Base-by-base conservation (phyloP, 2,888 invertebrate species). In the Chrysolina oricalcia region DNA sequence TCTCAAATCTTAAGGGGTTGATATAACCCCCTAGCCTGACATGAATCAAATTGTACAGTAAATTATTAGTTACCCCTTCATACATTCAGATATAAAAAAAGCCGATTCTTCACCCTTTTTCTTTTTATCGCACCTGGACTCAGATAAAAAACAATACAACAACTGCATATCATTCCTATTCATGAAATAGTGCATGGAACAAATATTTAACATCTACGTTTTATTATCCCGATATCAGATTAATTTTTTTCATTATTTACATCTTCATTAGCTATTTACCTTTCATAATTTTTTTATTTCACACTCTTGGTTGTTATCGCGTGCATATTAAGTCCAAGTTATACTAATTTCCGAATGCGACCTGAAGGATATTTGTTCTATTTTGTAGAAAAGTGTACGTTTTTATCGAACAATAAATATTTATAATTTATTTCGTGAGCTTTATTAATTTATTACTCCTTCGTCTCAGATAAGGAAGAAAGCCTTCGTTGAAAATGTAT, bases 321-420 rank as follows among this genome's bases (percentile, higher is more conserved):
- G 40, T 48, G 48, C 66, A 70, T 59, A 73, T 74, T 74, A 72
- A 77, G 72, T 77, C 72, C 69, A 73, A 69, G 71, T 71, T 70
- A 72, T 73, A 72, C 77, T 75, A 74, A 78, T 78, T 79, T 77
- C 74, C 72, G 77, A 79, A 77, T 77, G 63, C 27, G 59, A 68
- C 23, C 65, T 69, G 63, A 69, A 74, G 46, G 71, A 75, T 79
- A 79, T 79, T 79, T 79, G 77, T 66, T 79, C 72, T 79, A 77
- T 77, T 77, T 79, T 73, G 35, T 62, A 67, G 74, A 77, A 73
- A 77, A 71, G 59, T 74, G 68, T 74, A 65, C 63, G 68, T 65
- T 74, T 76, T 79, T 81, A 80, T 81, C 82, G 80, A 77, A 81
- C 80, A 78, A 82, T 83, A 83, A 83, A 83, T 83, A 83, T 83